Evolutionary conservation across 2,888 invertebrate species (phyloP).

Genomic region (Barypeithes pellucidus): DNA sequence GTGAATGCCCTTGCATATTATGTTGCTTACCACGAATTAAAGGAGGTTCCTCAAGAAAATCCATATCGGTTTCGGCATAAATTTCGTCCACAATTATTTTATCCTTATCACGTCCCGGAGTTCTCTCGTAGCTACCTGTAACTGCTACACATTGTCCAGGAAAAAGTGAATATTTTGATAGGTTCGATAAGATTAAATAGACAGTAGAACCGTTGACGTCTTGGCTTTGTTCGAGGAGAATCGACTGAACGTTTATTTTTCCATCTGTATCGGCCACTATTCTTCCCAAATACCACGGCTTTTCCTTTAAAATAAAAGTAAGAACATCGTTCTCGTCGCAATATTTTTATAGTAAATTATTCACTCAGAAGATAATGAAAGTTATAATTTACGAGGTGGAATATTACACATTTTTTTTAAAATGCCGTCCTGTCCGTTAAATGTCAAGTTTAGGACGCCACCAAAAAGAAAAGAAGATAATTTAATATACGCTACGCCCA

Average conservation of each 20-base stretch:
- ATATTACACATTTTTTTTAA: no score
- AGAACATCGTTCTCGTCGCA: no score
- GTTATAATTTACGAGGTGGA: no score
- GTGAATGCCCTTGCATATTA: no score
- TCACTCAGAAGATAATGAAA: no score
- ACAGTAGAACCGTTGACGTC: constrained; percentile 69
- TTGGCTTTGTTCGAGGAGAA: constrained; percentile 80
- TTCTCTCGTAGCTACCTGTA: constrained; percentile 82
- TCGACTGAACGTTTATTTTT: constrained; percentile 80
- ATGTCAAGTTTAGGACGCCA: no score
- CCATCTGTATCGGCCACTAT: constrained; percentile 84
- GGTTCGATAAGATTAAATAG: constrained; percentile 71
- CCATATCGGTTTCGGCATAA: constrained; percentile 73
- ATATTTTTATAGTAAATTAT: no score
- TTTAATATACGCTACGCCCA: no score
- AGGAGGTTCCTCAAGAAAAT: constrained; percentile 68
- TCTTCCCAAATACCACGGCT: constrained; percentile 73
- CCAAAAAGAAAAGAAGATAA: no score
- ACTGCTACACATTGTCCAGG: constrained; percentile 87
- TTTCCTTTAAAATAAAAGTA: constrained; percentile 19
- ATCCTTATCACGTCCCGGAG: constrained; percentile 70
- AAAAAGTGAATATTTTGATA: constrained; percentile 80
- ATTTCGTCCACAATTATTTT: constrained; percentile 79
- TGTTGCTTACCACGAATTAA: constrained; percentile 66
- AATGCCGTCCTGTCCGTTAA: no score